Base-by-base conservation (phyloP, 2,888 invertebrate genomes). In the Caenorhabditis macrosperma region DNA sequence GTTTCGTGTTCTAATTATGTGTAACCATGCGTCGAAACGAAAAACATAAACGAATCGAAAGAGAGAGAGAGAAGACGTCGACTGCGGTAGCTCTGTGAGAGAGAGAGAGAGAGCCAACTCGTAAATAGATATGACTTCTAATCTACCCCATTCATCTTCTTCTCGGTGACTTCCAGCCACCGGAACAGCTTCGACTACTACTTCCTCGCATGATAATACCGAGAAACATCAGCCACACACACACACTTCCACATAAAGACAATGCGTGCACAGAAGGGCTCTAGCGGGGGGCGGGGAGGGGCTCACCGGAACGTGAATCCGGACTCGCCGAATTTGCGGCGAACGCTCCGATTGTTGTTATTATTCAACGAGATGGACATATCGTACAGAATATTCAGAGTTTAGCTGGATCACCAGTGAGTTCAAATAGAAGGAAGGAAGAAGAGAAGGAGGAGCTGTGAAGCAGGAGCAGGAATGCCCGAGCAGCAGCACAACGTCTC, bases 241-340 rank as follows among this genome's bases (percentile, higher is more conserved):
- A 69, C 30, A 55, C 44, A 54, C 54, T 54, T 52, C 22, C 12
- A 50, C 15, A 1, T n/a, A n/a, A 30, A 24, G 33, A 17, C 17
- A 1, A 28, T 15, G 24, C 46, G 48, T 30, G 33, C 41, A 60
- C 20, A n/a, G 10, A 20, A n/a, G n/a, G n/a, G 24, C 41, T 35
- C 33, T 22, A 15, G 26, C 26, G 24, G 22, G 46, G 24, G 20
- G 26, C 26, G 24, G 22, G 46, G 46, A 22, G 35, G 24, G 48
- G 35, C 64, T 60, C 48, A 78, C 78, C 78, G 71, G 48, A 76
- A 78, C 48, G 72, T 83, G 64, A 80, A 81, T 38, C 79, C 83
- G 68, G 79, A 60, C 41, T 76, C 79, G 38, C 81, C 81, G 66
- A 78, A 79, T 35, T 83, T 83, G 44, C 81, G 77, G n/a, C 77